phyloP scores from a whole-genome alignment of 2,888 invertebrate species.

The Galerucella pusilla region DNA sequence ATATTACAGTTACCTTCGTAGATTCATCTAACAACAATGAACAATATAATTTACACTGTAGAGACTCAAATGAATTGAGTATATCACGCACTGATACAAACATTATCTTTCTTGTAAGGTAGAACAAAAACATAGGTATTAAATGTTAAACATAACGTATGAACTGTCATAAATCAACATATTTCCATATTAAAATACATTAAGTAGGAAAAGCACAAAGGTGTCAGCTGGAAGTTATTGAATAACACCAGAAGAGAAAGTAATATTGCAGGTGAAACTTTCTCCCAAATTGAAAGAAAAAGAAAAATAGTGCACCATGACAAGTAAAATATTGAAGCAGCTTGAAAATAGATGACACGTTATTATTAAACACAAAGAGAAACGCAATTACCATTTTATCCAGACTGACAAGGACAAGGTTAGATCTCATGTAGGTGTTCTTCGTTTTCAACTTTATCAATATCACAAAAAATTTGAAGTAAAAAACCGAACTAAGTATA shows the following conservation, averaged over 20 bases:
- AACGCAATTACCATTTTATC: constrained; percentile 34
- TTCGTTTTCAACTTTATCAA: constrained; percentile 11
- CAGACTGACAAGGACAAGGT: constrained; percentile 38
- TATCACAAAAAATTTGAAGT: constrained; percentile 18
- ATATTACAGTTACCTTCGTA: too few relatives aligned
- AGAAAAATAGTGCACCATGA: constrained; percentile 10
- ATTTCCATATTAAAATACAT: neutral
- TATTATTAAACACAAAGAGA: constrained; percentile 36
- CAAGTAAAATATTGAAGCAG: constrained; percentile 25
- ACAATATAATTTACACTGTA: too few relatives aligned
- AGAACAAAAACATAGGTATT: neutral
- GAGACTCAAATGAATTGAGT: too few relatives aligned
- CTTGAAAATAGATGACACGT: constrained; percentile 41
- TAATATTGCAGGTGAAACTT: constrained; percentile 22
- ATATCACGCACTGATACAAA: too few relatives aligned
- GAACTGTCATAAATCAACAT: constrained; percentile 9
- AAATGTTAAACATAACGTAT: neutral
- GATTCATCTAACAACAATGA: too few relatives aligned
- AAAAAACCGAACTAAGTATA: constrained; percentile 2
- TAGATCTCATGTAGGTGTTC: constrained; percentile 28
- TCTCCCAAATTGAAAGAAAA: constrained; percentile 19
- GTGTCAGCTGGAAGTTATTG: neutral
- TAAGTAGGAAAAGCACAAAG: neutral
- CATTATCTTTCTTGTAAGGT: too few relatives aligned
- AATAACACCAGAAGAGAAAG: constrained; percentile 29